Evolutionary conservation across 2,888 invertebrate genomes (phyloP), one percentile per base, ranked within the genome.

Genomic region (Cataglyphis rosenhaueri): DNA sequence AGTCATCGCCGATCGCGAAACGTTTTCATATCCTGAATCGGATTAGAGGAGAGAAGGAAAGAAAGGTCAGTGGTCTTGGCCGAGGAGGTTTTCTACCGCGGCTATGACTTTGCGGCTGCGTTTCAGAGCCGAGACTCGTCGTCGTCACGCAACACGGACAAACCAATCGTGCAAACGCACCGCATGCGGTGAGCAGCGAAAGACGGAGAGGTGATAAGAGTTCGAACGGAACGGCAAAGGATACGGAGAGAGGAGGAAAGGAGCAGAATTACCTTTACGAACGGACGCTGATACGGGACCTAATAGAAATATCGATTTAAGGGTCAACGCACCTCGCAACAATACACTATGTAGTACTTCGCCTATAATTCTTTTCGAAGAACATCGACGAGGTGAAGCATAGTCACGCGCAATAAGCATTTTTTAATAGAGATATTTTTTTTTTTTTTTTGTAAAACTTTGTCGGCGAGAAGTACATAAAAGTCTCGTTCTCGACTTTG

Each of bases 221-320:
- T n/a, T 48, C 6, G 18, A 5, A n/a, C 48, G 68, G 35, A 73
- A 55, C 29, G 68, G 57, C 55, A 32, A 55, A 12, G 68, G 44
- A 66, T 66, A 76, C 15, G 75, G 44, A 65, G 35, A 68, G 35
- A 21, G 21, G 52, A 18, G 32, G 48, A 71, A 55, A 71, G 71
- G 61, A 44, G 76, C 66, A 84, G 85, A 79, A 84, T 83, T 83
- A 71, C 62, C 75, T 82, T 84, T 82, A 55, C 83, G 38, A 81
- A 73, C 81, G 82, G 83, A 88, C 87, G 85, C 91, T 87, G 88
- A 91, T 90, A 87, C 88, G 87, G 86, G 86, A 84, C 84, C 85
- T 84, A 90, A 91, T 90, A 86, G 91, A 89, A 91, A 91, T 91
- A 91, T 91, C 86, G 91, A 91, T 91, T 91, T 86, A 86, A 90